Percentiles rank a stretch among this genome's conserved stretches.
phyloP scores from a whole-genome alignment of 1,140 invertebrate genomes.

The silkworm (Bombyx mori) region ASM3026992v2 NC_085111.1:5536001-5536500 shows the following conservation, averaged over 20 bases:
- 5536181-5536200: slow-evolving; percentile 79
- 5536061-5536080: slow-evolving; percentile 31
- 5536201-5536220: slow-evolving; percentile 81
- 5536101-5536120: slow-evolving; percentile 75
- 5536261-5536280: slow-evolving; percentile 63
- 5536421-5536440: too few relatives aligned
- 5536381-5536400: too few relatives aligned
- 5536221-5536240: slow-evolving; percentile 79
- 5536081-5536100: slow-evolving; percentile 59
- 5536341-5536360: too few relatives aligned
- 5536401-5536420: too few relatives aligned
- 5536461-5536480: too few relatives aligned
- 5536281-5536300: background rate
- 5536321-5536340: too few relatives aligned
- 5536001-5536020: slow-evolving; percentile 49
- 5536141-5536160: slow-evolving; percentile 76
- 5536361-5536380: too few relatives aligned
- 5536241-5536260: slow-evolving; percentile 72
- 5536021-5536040: slow-evolving; percentile 72
- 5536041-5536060: slow-evolving; percentile 55
- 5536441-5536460: too few relatives aligned
- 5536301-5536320: too few relatives aligned
- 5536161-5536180: slow-evolving; percentile 74
- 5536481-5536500: too few relatives aligned
- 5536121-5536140: slow-evolving; percentile 68